Conservation (phyloP, 2,113 vertebrate species). For the Trinectes maculatus region DNA sequence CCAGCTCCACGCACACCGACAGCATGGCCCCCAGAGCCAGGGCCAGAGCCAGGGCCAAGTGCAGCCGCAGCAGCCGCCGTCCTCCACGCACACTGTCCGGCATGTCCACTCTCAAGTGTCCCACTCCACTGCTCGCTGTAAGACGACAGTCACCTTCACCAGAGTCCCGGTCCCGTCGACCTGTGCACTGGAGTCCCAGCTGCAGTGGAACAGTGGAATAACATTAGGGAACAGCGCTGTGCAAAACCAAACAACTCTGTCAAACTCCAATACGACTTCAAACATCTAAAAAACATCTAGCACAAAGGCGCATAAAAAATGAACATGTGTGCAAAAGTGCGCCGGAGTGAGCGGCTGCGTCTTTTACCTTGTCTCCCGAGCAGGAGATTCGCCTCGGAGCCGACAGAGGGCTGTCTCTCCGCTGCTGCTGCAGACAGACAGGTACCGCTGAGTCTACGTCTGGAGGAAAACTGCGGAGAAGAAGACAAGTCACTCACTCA, state of each 20-base stretch:
- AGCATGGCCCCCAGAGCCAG: constrained; percentile 81
- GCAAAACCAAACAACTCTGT: constrained; percentile 31
- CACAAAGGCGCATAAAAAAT: not conserved
- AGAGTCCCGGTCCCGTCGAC: constrained; percentile 41
- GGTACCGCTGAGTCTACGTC: constrained; percentile 55
- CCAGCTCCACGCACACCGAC: constrained; percentile 77
- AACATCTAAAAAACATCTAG: not conserved
- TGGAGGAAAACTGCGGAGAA: constrained; percentile 45
- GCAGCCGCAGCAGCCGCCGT: constrained; percentile 83
- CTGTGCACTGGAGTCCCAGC: constrained; percentile 73
- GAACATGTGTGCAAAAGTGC: not conserved
- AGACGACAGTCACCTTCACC: constrained; percentile 19
- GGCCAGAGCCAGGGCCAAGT: constrained; percentile 84
- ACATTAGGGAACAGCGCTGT: no score
- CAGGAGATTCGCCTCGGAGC: constrained; percentile 72
- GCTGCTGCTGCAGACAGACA: constrained; percentile 49
- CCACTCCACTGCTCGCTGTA: constrained; percentile 50
- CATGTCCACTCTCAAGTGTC: constrained; percentile 58
- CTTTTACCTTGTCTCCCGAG: constrained; percentile 75
- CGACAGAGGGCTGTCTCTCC: constrained; percentile 57
- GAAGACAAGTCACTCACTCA: constrained; percentile 46
- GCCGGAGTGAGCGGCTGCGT: constrained; percentile 12
- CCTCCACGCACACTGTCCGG: constrained; percentile 80
- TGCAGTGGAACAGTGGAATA: no score
- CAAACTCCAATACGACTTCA: not conserved